Evolutionary conservation across 2,888 invertebrate genomes (phyloP).

Genomic region (Ethmia dodecea): DNA sequence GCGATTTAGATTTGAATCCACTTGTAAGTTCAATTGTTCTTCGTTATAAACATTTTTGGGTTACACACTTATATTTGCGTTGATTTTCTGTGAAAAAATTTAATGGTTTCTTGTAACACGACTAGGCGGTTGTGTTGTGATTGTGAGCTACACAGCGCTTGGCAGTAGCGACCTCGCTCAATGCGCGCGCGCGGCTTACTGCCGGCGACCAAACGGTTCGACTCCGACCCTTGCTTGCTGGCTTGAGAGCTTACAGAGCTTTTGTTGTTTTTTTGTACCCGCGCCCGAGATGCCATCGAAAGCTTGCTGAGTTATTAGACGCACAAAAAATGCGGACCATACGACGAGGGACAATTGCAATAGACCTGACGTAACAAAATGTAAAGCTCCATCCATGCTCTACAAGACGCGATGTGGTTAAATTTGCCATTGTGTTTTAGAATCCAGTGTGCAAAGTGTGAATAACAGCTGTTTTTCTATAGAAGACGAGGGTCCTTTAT

Average conservation of each 20-base stretch:
- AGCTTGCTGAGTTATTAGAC: constrained; percentile 73
- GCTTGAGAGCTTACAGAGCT: constrained; percentile 48
- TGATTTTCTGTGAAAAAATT: constrained; percentile 2
- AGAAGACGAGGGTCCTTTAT: constrained; percentile 46
- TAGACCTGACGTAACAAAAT: constrained; percentile 56
- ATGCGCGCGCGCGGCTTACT: constrained; percentile 51
- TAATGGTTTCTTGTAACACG: not conserved
- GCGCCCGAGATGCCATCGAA: constrained; percentile 71
- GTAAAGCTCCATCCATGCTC: constrained; percentile 50
- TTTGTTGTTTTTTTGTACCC: constrained; percentile 76
- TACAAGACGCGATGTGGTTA: constrained; percentile 58
- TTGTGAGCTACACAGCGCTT: constrained; percentile 13
- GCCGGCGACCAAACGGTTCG: constrained; percentile 34
- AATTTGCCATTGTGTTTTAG: constrained; percentile 50
- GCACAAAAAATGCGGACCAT: constrained; percentile 62
- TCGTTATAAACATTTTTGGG: constrained; percentile 5
- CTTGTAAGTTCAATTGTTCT: constrained; percentile 29
- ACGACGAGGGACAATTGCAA: constrained; percentile 55
- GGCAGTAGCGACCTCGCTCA: constrained; percentile 24
- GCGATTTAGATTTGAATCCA: constrained; percentile 27
- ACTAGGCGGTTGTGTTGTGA: constrained; percentile 4
- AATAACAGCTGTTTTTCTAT: constrained; percentile 47
- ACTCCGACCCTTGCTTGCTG: constrained; percentile 59
- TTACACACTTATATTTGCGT: constrained; percentile 4
- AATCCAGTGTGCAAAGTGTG: constrained; percentile 61